A percentile compares a stretch with the other conserved stretches of the same genome.
Conservation (phyloP, 2,797 vertebrate species). For the Glossophaga mutica region DNA sequence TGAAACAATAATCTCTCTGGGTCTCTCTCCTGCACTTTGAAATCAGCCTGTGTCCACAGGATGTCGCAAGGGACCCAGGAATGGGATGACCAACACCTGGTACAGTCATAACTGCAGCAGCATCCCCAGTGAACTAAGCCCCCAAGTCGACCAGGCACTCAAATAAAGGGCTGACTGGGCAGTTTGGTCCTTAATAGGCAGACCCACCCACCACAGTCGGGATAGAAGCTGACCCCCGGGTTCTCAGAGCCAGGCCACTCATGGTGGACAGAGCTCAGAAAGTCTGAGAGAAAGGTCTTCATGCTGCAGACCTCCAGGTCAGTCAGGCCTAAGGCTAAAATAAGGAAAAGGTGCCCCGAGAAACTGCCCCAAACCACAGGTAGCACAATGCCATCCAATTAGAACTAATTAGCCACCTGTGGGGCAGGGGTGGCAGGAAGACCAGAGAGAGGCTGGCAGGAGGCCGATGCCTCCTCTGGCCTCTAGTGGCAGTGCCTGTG, state of each 20-base stretch:
- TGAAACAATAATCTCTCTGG: background rate
- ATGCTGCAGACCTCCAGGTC: background rate
- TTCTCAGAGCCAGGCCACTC: background rate
- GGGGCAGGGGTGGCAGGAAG: background rate
- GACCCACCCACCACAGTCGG: background rate
- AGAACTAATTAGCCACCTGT: constrained; percentile 47
- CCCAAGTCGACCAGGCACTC: background rate
- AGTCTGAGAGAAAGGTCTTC: background rate
- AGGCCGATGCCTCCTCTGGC: background rate
- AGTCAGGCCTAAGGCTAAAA: background rate
- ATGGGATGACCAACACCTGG: background rate
- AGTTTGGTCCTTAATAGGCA: background rate
- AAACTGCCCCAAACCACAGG: background rate
- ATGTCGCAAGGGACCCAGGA: background rate
- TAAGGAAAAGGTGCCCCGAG: background rate
- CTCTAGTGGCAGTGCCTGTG: background rate
- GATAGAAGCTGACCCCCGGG: background rate
- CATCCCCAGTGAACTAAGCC: background rate
- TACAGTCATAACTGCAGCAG: background rate
- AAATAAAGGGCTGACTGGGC: background rate
- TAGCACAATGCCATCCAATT: background rate
- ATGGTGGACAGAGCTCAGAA: background rate
- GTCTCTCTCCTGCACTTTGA: background rate
- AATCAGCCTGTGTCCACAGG: background rate
- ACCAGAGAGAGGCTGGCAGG: background rate